A percentile compares a stretch with the other conserved stretches of the same genome.
Conservation (phyloP, 2,888 invertebrate species). For the Caenorhabditis sinica region DNA sequence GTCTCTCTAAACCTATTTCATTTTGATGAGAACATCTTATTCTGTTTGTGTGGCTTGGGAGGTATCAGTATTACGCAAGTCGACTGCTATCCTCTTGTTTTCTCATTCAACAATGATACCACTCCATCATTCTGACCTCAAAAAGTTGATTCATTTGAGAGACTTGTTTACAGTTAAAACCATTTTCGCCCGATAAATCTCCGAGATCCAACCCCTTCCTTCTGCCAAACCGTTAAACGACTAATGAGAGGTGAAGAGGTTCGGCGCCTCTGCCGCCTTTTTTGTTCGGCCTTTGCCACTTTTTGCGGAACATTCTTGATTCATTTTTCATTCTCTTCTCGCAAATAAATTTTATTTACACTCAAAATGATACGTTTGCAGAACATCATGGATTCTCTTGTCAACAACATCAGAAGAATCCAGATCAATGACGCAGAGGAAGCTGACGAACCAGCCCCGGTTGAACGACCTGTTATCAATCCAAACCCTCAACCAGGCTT, state of each 20-base stretch:
- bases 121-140: not conserved
- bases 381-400: too few relatives aligned
- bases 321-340: too few relatives aligned
- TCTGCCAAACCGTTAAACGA: not conserved
- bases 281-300: too few relatives aligned
- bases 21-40: not conserved
- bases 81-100: not conserved
- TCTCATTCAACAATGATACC: not conserved
- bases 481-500: too few relatives aligned
- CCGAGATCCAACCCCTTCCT: not conserved
- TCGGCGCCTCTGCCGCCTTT: not conserved
- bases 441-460: too few relatives aligned
- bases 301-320: too few relatives aligned
- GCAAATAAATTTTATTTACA: too few relatives aligned
- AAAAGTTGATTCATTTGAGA: not conserved
- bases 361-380: too few relatives aligned
- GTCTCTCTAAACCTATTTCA: conserved; percentile 2
- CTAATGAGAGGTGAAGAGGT: not conserved
- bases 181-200: not conserved
- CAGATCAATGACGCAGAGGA: too few relatives aligned
- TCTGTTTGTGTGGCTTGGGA: not conserved
- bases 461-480: too few relatives aligned
- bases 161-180: not conserved
- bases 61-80: not conserved
- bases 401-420: too few relatives aligned